Conservation (phyloP, 2,888 invertebrate genomes). For the Leptura quadrifasciata region DNA sequence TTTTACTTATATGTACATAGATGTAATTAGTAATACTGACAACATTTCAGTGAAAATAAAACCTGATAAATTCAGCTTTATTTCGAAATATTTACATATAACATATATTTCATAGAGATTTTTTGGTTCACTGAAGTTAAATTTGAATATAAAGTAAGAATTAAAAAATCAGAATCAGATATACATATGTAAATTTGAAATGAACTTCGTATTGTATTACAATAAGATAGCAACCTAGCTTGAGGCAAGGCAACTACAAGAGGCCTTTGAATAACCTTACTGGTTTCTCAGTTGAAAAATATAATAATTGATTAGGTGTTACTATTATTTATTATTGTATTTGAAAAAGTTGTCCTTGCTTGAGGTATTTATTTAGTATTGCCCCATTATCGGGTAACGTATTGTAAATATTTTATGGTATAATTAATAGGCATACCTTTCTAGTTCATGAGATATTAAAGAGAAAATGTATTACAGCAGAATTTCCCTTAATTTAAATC, state of each 20-base stretch:
- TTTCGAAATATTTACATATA: no score
- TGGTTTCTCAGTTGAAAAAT: constrained; percentile 21
- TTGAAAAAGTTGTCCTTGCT: constrained; percentile 23
- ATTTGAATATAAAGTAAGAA: no score
- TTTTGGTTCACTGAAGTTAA: no score
- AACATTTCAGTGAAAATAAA: no score
- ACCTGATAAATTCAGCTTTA: no score
- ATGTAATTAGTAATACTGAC: no score
- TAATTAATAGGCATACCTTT: constrained; percentile 14
- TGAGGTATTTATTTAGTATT: constrained; percentile 32
- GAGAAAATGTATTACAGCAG: not conserved
- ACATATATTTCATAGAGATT: no score
- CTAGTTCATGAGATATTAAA: not conserved
- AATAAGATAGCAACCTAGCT: constrained; percentile 15
- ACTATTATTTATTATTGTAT: constrained; percentile 29
- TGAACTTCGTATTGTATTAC: not conserved
- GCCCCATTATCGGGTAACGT: constrained; percentile 13
- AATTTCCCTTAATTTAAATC: not conserved
- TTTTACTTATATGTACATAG: no score
- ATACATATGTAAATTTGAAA: not conserved
- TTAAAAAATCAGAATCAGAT: no score
- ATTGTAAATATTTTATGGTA: constrained; percentile 8
- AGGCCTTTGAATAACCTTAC: constrained; percentile 26
- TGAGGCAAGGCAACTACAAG: constrained; percentile 24
- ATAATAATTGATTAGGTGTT: constrained; percentile 17